Conservation (phyloP, 2,888 invertebrate species). For the Metallyticus violacea region DNA sequence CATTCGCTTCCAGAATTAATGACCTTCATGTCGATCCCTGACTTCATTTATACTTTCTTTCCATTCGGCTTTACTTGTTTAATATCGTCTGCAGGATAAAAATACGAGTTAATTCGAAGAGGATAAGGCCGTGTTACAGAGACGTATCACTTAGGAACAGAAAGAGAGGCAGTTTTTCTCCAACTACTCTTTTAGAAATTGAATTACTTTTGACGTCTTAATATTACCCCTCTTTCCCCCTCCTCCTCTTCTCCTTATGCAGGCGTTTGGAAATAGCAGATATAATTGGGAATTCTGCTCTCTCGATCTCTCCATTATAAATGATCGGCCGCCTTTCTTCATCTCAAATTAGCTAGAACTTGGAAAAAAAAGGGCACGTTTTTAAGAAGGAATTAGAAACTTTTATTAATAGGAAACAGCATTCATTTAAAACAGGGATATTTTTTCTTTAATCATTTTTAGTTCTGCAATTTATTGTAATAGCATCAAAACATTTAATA, state of each 20-base stretch:
- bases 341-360: not conserved
- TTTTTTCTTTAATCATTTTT: too few species aligned
- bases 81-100: not conserved
- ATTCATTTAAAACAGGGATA: too few species aligned
- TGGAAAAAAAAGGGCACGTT: not conserved
- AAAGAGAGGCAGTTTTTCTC: too few species aligned
- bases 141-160: not conserved
- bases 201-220: not conserved
- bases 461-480: too few species aligned
- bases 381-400: not conserved
- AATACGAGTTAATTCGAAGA: conserved; percentile 6
- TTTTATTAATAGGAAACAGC: too few species aligned
- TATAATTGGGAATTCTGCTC: not conserved
- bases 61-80: not conserved
- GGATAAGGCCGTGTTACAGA: conserved; percentile 9
- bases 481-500: too few species aligned
- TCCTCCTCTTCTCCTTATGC: too few species aligned
- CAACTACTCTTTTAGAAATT: not conserved
- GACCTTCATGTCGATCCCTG: conserved; percentile 8
- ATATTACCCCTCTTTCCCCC: not conserved
- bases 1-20: conserved; percentile 13
- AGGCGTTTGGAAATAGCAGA: not conserved
- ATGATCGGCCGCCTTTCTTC: not conserved
- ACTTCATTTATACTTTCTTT: not conserved
- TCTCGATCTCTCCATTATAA: not conserved